phyloP scores from a whole-genome alignment of 2,888 invertebrate species.

The Ichneumoninae sp. region DNA sequence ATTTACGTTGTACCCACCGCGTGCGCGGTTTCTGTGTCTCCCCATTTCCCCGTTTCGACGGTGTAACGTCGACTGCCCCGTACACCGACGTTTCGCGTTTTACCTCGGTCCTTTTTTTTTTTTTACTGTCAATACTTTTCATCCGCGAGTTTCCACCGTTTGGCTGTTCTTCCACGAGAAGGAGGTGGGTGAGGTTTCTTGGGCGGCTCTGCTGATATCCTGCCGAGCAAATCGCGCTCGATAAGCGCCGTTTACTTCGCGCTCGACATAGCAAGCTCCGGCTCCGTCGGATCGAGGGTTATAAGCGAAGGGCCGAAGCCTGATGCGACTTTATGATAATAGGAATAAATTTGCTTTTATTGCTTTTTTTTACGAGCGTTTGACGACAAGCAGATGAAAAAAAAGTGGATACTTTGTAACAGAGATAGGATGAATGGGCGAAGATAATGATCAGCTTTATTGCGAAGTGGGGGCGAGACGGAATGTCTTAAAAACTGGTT shows the following conservation, averaged over 20 bases:
- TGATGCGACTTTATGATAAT: background rate
- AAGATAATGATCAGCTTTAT: background rate
- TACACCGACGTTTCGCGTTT: constrained; percentile 25
- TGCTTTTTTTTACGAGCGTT: background rate
- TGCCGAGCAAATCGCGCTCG: constrained; percentile 12
- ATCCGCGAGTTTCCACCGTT: background rate
- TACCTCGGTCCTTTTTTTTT: constrained; percentile 26
- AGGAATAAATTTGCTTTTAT: background rate
- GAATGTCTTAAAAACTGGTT: background rate
- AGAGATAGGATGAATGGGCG: background rate
- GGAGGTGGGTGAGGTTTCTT: no score
- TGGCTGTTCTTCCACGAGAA: background rate
- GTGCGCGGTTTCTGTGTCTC: constrained; percentile 64
- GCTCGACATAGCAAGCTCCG: constrained; percentile 17
- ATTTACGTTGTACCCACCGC: constrained; percentile 74
- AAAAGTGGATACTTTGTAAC: background rate
- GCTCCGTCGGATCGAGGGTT: constrained; percentile 7
- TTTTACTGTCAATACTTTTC: background rate
- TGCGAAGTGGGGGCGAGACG: background rate
- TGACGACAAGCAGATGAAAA: no score
- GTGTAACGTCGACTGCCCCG: constrained; percentile 14
- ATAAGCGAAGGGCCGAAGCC: constrained; percentile 1
- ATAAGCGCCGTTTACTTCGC: constrained; percentile 30
- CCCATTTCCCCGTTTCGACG: constrained; percentile 34
- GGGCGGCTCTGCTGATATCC: background rate